Base-by-base conservation (phyloP, 2,888 invertebrate genomes). In the Neocrepidodera transversa region DNA sequence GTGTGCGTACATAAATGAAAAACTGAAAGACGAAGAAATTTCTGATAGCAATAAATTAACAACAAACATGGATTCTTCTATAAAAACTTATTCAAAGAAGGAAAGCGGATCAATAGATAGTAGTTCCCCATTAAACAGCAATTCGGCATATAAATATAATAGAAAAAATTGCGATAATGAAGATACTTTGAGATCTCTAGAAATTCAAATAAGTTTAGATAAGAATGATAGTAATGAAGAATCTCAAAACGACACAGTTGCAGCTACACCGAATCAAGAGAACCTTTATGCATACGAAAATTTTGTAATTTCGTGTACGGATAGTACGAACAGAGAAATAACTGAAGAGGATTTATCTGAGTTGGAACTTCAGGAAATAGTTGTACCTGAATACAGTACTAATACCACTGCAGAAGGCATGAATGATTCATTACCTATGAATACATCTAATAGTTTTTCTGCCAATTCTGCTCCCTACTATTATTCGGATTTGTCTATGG, bases 381-480 rank as follows among this genome's bases (percentile, higher is more conserved):
- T 69, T 38, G 65, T 74, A 30, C 72, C 78, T 7, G 71, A 73
- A 10, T 77, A 76, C 63, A 71, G 73, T 57, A 69, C 74, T 23
- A 75, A 72, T 53, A 59, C 72, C 20, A 76, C 76, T 26, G 76
- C 77, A 14, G 76, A 77, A 1, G 68, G 71, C 48, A 61, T 71
- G 11, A 66, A 71, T 48, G 58, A 67, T 7, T 64, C 66, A 36
- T 69, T 60, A 10, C 55, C 70, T 8, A 64, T 70, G 36, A 74
- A 72, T 67, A 35, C 71, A 52, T 57, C 64, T 5, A 65, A 68
- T 10, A 60, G 62, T 2, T 65, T 70, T 13, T 61, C 55, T 32
- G 70, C 67, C 48, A 87, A 88, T 62, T 85, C 87, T 54, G 92
- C 91, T 26, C 93, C 93, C 0, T 93, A 93, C 73, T 93, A 93